Conservation (phyloP, 2,113 vertebrate genomes). For the Calypte anna region DNA sequence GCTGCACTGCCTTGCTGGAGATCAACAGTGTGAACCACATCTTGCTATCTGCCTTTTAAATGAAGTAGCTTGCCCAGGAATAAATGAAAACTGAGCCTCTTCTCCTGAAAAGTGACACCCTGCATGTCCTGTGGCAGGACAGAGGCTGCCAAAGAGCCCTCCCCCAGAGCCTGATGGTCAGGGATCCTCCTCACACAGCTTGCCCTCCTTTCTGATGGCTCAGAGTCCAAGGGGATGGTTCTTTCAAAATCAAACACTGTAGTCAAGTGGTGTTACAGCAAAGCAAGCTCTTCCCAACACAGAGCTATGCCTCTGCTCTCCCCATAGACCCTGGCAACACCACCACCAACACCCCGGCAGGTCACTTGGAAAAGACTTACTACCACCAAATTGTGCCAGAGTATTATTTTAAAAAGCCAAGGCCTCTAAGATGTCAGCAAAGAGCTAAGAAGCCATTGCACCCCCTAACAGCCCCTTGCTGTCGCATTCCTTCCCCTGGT, state of each 20-base stretch:
- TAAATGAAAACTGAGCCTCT: slow-evolving; percentile 38
- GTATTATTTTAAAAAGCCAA: not conserved
- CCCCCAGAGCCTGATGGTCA: not conserved
- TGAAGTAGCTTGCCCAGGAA: not conserved
- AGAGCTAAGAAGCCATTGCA: not conserved
- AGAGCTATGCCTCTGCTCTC: fast-evolving
- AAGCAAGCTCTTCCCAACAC: not conserved
- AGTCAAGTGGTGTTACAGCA: not conserved
- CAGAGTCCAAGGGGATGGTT: not conserved
- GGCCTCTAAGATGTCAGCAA: not conserved
- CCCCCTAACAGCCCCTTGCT: not conserved
- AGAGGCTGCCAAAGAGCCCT: not conserved
- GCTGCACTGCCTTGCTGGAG: not conserved
- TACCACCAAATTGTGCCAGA: not conserved
- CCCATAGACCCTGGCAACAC: not conserved
- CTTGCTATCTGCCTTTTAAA: slow-evolving; percentile 49
- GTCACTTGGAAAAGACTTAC: not conserved
- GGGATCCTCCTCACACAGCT: not conserved
- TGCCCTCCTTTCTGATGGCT: not conserved
- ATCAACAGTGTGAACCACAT: not conserved
- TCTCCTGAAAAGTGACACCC: slow-evolving; percentile 44
- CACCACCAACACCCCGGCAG: not conserved
- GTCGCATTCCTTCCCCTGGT: not conserved
- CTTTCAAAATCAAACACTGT: not conserved
- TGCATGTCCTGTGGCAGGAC: fast-evolving